Base-by-base conservation (phyloP, 1,140 invertebrate species). In the Brachionus asplanchnoidis region DNA sequence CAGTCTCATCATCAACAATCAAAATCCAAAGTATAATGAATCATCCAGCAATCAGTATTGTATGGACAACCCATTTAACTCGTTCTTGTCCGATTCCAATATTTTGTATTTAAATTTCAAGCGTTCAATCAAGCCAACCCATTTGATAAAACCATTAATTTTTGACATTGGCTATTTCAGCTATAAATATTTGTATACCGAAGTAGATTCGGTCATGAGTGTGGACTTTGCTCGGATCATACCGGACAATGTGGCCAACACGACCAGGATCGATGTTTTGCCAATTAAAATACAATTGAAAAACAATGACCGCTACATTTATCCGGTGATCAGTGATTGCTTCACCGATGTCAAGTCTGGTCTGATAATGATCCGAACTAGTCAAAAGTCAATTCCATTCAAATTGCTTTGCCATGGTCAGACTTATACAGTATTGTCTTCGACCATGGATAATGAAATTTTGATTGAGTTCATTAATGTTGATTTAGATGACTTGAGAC, bases 161-260 rank as follows among this genome's bases (percentile, higher is more conserved):
- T 77, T 82, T 14, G 79, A 82, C 53, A 40, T 82, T 60, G 79
- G 79, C 53, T 82, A 82, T 46, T 82, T 82, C 44, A 82, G 53
- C 32, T 82, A 82, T 17, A 60, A 68, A 23, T 82, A 65, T 65
- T 36, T 82, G 26, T 82, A 82, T 50, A 44, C 53, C 20, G 79
- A 82, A 65, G 36, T 42, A 20, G 65, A 68, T 60, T 20, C n/a
- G 11, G 40, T 8, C 7, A 82, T 82, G 17, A 68, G 65, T 40
- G 23, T 82, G 11, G 53, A 82, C 53, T 82, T 82, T 82, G 36
- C 32, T 46, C 26, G 9, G 26, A 82, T 82, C 11, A 82, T 82
- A 20, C 79, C 79, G 14, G 79, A 60, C 2, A 65, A 32, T 26
- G 40, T 82, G 8, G 17, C 20, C 12, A 68, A 82, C 32, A 82